phyloP scores from a whole-genome alignment of 2,113 vertebrate genomes.

The Hypomesus transpacificus region DNA sequence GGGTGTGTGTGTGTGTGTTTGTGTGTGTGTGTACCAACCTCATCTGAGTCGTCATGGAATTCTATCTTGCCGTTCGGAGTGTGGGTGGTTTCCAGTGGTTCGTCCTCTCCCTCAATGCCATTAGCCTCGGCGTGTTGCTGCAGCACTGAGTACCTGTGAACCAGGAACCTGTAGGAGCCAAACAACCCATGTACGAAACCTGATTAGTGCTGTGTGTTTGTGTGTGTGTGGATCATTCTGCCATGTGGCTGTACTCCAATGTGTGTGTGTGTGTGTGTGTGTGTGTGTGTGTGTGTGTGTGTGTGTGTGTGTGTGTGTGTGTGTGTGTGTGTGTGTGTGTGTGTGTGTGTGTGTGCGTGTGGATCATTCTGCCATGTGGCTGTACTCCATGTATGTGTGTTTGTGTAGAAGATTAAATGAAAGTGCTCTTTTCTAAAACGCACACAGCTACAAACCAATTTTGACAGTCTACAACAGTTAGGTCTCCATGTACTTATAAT shows the following conservation, averaged over 20 bases:
- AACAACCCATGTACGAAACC: background rate
- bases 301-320: too few relatives aligned
- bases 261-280: background rate
- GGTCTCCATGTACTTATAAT: too few relatives aligned
- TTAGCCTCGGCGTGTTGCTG: slow-evolving; percentile 82
- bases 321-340: too few relatives aligned
- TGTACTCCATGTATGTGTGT: background rate
- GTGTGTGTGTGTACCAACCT: slow-evolving; percentile 67
- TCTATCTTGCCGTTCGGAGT: slow-evolving; percentile 65
- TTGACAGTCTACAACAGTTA: too few relatives aligned
- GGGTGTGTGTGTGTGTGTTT: background rate
- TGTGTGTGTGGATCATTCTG: background rate
- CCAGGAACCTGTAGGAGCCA: slow-evolving; percentile 79
- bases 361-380: too few relatives aligned
- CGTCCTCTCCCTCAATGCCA: slow-evolving; percentile 78
- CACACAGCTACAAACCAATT: too few relatives aligned
- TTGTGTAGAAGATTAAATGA: background rate
- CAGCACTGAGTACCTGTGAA: slow-evolving; percentile 88
- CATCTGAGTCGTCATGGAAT: slow-evolving; percentile 90
- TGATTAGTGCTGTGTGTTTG: background rate
- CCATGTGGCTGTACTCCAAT: too few relatives aligned
- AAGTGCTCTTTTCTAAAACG: too few relatives aligned
- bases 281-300: too few relatives aligned
- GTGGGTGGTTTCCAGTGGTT: slow-evolving; percentile 64
- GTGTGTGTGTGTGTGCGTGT: too few relatives aligned